Evolutionary conservation across 2,888 invertebrate genomes (phyloP), one percentile per base, ranked within the genome.

Genomic region (Plagodis pulveraria): DNA sequence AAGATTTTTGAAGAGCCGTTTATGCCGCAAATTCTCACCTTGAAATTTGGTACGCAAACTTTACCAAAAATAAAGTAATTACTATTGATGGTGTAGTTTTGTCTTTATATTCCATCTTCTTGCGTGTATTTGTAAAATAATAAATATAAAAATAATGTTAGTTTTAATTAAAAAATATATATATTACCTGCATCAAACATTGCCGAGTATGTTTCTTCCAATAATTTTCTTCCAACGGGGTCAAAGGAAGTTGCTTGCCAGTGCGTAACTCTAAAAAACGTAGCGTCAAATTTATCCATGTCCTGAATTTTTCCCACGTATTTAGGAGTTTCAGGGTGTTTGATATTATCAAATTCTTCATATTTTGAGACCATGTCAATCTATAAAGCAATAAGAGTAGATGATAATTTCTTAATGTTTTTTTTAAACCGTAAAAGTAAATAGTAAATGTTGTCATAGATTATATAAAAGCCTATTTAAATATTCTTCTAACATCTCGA

Each of bases 141-240:
- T n/a, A n/a, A n/a, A n/a, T n/a, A n/a, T n/a, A n/a, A n/a, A n/a
- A n/a, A n/a, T n/a, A n/a, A n/a, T n/a, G n/a, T n/a, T n/a, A n/a
- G n/a, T n/a, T n/a, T n/a, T n/a, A n/a, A n/a, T n/a, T n/a, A n/a
- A n/a, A n/a, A n/a, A n/a, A n/a, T n/a, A n/a, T n/a, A n/a, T n/a
- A n/a, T n/a, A n/a, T 63, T 67, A 64, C 94, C 94, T 52, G 96
- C 93, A 88, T 96, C 96, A 56, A 95, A 92, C 42, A 96, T 93
- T 40, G 95, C 95, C 71, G 95, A 94, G 72, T 95, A 95, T 0
- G 95, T 93, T 2, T 94, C 93, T 75, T 96, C 97, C 67, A 96
- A 86, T 10, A 96, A 78, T 62, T 96, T 91, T 46, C 96, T 90
- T 12, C 95, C 93, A 86, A 95, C 94, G 0, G 95, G 95, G 72